Evolutionary conservation across 2,888 invertebrate species (phyloP).

Genomic region (Coleophora deauratella): DNA sequence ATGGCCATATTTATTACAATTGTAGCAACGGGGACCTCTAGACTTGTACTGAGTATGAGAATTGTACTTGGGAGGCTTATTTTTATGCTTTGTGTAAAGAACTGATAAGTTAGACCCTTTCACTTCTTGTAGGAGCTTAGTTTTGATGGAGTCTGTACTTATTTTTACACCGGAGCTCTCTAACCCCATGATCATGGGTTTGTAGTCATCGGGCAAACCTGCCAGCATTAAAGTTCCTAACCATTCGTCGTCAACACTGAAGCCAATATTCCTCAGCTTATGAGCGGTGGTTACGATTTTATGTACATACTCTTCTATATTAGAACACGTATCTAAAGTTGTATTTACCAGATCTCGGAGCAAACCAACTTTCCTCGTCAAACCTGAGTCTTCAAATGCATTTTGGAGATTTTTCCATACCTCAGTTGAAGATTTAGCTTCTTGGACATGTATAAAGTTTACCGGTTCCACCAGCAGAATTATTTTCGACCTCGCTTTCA

Average conservation of each 20-base stretch:
- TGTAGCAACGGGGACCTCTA: constrained; percentile 8
- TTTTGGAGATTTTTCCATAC: constrained; percentile 8
- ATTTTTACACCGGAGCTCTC: constrained; percentile 5
- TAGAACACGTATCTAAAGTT: constrained; percentile 10
- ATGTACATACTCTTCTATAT: constrained; percentile 17
- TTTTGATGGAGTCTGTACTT: constrained; percentile 4
- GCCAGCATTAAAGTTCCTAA: constrained; percentile 16
- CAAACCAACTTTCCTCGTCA: constrained; percentile 3
- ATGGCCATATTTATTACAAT: constrained; percentile 14
- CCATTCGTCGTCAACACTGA: no score
- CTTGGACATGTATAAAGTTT: constrained; percentile 6
- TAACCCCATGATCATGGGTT: constrained; percentile 8
- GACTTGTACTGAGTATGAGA: background rate
- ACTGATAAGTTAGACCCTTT: background rate
- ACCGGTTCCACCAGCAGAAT: constrained; percentile 7
- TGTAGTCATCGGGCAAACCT: constrained; percentile 14
- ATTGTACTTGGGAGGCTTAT: no score
- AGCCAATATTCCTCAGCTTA: constrained; percentile 17
- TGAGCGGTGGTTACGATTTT: constrained; percentile 17
- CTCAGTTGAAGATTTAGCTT: constrained; percentile 5
- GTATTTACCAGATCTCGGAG: constrained; percentile 17
- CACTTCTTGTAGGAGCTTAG: background rate
- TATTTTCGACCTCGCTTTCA: no score
- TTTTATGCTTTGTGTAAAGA: background rate
- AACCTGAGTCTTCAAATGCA: constrained; percentile 10